Base-by-base conservation (phyloP, 2,888 invertebrate genomes). In the Vandiemenella viatica region DNA sequence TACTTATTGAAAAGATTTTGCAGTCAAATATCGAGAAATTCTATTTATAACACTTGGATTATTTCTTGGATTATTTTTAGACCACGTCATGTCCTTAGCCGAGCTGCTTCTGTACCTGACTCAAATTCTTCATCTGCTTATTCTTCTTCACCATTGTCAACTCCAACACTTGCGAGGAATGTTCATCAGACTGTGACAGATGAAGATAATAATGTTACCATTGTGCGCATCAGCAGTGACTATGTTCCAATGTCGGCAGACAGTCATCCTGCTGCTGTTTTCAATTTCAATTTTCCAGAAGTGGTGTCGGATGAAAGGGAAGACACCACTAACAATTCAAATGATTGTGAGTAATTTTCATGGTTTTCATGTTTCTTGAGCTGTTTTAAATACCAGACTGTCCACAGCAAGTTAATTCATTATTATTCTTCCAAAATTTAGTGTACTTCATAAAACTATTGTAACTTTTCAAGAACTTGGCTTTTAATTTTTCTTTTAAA, bases 221-320 rank as follows among this genome's bases (percentile, higher is more conserved):
- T 59, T 19, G 59, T 59, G 48, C 57, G 59, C 55, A 58, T 59
- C 17, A 57, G 53, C 40, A 37, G 20, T 2, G 37, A 41, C 15
- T 20, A 7, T 10, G 17, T 6, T 32, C 37, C 46, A 13, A 38
- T 40, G 19, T 45, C 55, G 15, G 41, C 44, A 21, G 42, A 23
- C 19, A 37, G 46, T 8, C 42, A 46, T 16, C 38, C 23, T 15
- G 45, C 50, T 19, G 44, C 43, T 10, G 53, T 57, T 16, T 58
- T 58, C 48, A 56, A 55, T 49, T 58, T 57, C 50, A 55, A 51
- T 41, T 51, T 55, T 42, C 37, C 55, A 7, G 50, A 52, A 15
- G 55, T n/a, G n/a, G n/a, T n/a, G n/a, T n/a, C n/a, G n/a, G n/a
- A n/a, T n/a, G n/a, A n/a, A n/a, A n/a, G n/a, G n/a, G n/a, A n/a